Evolutionary conservation across 1,140 invertebrate species (phyloP).

Genomic region (Hylyphantes graminicola): DNA sequence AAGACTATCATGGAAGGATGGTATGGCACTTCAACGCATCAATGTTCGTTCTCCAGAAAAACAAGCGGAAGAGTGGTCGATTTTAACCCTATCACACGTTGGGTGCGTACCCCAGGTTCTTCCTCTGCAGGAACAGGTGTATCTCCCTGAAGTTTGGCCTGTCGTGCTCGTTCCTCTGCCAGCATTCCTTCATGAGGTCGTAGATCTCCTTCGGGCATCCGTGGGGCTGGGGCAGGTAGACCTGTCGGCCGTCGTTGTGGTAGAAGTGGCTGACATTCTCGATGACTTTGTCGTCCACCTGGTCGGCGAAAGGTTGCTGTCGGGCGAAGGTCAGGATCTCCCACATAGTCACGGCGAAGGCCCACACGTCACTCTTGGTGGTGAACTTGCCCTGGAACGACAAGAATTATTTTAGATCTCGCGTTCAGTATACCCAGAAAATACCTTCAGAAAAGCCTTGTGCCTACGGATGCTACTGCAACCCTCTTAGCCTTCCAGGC

Average conservation of each 20-base stretch:
- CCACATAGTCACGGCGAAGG: slow-evolving; percentile 90
- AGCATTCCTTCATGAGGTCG: slow-evolving; percentile 93
- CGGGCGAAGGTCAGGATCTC: slow-evolving; percentile 88
- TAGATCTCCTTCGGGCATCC: slow-evolving; percentile 91
- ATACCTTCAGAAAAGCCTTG: too few species aligned
- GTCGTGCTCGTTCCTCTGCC: slow-evolving; percentile 85
- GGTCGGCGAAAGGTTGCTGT: slow-evolving; percentile 83
- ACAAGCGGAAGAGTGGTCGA: too few species aligned
- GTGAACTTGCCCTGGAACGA: slow-evolving; percentile 79
- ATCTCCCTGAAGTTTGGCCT: slow-evolving; percentile 92
- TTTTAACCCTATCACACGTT: slow-evolving; percentile 5
- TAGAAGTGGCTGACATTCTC: slow-evolving; percentile 76
- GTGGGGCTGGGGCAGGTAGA: slow-evolving; percentile 79
- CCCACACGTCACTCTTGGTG: slow-evolving; percentile 88
- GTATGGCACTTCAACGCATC: too few species aligned
- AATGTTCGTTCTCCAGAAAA: too few species aligned
- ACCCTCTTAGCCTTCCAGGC: too few species aligned
- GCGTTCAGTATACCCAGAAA: too few species aligned
- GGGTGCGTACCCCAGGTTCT: slow-evolving; percentile 80
- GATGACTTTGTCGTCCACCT: slow-evolving; percentile 82
- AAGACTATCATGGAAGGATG: too few species aligned
- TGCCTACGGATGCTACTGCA: too few species aligned
- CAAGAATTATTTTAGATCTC: not conserved
- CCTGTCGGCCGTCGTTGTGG: slow-evolving; percentile 65
- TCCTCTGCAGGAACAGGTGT: slow-evolving; percentile 89